Conservation (phyloP, 2,113 vertebrate species). For the Dolichallabes microphthalmus region DNA sequence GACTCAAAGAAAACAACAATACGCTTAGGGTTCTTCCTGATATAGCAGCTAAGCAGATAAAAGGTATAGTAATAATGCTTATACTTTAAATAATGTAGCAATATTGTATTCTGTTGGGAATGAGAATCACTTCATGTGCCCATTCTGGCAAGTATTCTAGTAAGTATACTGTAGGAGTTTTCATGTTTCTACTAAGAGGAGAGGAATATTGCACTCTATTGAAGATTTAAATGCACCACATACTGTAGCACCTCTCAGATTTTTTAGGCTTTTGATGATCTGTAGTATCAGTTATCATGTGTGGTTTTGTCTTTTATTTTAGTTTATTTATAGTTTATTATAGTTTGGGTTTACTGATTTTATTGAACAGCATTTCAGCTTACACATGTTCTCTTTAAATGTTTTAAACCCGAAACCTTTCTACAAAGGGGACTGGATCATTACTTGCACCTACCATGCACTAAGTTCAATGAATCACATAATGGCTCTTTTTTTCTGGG, state of each 20-base stretch:
- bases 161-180: not conserved
- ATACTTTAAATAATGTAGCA: not conserved
- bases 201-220: not conserved
- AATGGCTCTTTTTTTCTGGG: not conserved
- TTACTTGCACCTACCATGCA: not conserved
- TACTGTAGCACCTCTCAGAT: not conserved
- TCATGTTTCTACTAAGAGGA: not conserved
- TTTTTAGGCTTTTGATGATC: not conserved
- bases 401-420: not conserved
- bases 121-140: not conserved
- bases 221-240: not conserved
- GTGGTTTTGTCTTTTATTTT: not conserved
- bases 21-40: not conserved
- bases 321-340: not conserved
- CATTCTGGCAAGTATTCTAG: not conserved
- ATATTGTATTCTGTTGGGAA: not conserved
- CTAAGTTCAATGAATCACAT: not conserved
- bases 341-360: not conserved
- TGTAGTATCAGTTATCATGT: not conserved
- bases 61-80: not conserved
- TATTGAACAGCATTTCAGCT: not conserved
- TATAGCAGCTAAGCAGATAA: not conserved
- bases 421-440: not conserved
- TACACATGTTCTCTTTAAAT: not conserved
- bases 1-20: no score